A percentile compares a stretch with the other conserved stretches of the same genome.
Conservation (phyloP, 1,140 invertebrate species). For the Drosophila kepulauana region DNA sequence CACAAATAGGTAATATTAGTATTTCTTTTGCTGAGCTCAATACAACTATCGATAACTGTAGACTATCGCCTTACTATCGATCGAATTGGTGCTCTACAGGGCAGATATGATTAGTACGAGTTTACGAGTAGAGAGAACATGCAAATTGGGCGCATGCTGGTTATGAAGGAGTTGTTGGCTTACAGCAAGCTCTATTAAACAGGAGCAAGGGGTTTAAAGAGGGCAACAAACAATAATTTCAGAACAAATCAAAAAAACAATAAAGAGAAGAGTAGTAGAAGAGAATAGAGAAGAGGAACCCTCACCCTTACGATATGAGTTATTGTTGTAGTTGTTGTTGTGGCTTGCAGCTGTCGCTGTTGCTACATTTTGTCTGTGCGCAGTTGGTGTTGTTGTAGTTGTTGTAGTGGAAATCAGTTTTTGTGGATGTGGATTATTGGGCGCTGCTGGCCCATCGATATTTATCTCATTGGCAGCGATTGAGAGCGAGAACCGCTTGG, state of each 20-base stretch:
- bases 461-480: constrained; percentile 83
- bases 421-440: constrained; percentile 46
- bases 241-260: constrained; percentile 42
- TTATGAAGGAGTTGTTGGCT: constrained; percentile 18
- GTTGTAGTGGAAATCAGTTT: constrained; percentile 57
- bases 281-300: constrained; percentile 50
- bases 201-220: constrained; percentile 10
- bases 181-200: constrained; percentile 14
- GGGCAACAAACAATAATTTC: constrained; percentile 30
- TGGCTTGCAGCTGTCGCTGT: constrained; percentile 63
- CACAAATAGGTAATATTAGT: not conserved
- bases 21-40: not conserved
- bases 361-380: constrained; percentile 51
- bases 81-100: constrained; percentile 8
- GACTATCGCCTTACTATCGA: constrained; percentile 8
- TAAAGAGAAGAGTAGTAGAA: constrained; percentile 14
- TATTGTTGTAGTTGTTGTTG: constrained; percentile 65
- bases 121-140: constrained; percentile 24
- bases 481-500: constrained; percentile 82
- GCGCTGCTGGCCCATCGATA: constrained; percentile 79
- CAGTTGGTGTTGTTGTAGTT: constrained; percentile 51
- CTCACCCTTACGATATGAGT: constrained; percentile 83
- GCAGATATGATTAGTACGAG: not conserved
- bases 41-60: constrained; percentile 1
- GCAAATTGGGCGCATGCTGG: constrained; percentile 40